Percentiles rank a stretch among this genome's conserved stretches.
phyloP scores from a whole-genome alignment of 2,888 invertebrate species.

The Drosophila macrothrix region DNA sequence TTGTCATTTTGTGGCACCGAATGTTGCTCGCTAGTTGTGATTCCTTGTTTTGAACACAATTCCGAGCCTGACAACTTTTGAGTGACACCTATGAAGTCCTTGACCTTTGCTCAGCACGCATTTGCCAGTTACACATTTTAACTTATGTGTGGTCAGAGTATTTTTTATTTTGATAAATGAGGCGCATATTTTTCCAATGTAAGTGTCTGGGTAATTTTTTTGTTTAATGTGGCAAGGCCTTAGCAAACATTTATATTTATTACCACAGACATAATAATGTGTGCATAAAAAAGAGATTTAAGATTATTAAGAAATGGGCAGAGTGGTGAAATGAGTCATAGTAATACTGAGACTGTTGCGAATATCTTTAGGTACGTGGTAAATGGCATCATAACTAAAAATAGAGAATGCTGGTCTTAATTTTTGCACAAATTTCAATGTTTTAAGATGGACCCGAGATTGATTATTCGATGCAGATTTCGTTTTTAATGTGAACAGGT shows the following conservation, averaged over 20 bases:
- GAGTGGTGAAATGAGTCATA: conserved; percentile 1
- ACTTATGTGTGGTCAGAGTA: neutral
- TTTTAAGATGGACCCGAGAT: neutral
- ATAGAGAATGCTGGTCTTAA: neutral
- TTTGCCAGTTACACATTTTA: neutral
- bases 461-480: neutral
- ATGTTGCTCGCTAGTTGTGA: neutral
- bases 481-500: neutral
- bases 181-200: neutral
- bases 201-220: neutral
- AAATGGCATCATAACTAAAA: neutral
- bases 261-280: conserved; percentile 15
- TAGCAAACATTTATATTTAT: conserved; percentile 8
- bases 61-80: neutral
- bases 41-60: neutral
- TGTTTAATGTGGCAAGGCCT: conserved; percentile 3
- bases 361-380: neutral
- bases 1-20: neutral
- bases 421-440: neutral
- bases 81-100: conserved; percentile 13
- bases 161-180: conserved; percentile 18
- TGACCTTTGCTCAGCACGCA: conserved; percentile 4
- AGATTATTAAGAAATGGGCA: neutral
- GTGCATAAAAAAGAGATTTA: neutral
- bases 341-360: neutral